Percentiles rank a stretch among this genome's conserved stretches.
These are phyloP conservation scores for Corythornis cristatus DNA, from an alignment of 2,113 vertebrate genomes.

Conservation along the genomic window DNA sequence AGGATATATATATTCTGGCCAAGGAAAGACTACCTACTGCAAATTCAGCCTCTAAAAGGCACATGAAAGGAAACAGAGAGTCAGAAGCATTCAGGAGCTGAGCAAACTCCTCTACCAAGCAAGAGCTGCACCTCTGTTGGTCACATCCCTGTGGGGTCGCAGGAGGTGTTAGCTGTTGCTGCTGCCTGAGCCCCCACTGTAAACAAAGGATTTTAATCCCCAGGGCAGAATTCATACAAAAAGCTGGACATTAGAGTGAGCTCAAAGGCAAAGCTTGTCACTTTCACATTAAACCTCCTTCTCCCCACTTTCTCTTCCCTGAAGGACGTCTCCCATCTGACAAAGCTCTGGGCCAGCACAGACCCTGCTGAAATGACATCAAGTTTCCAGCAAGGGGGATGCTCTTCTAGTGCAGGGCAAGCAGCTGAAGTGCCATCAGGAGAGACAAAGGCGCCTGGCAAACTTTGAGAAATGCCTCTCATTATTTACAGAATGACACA, in stretches of 20 bases:
- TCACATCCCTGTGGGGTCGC: neutral
- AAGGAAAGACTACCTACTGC: neutral
- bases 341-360: neutral
- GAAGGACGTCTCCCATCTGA: neutral
- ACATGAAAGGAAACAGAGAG: neutral
- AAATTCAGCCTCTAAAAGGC: neutral
- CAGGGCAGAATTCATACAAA: neutral
- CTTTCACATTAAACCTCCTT: neutral
- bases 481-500: constrained; percentile 63
- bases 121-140: neutral
- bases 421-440: constrained; percentile 14
- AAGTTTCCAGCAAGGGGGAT: neutral
- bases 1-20: neutral
- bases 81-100: neutral
- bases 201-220: constrained; percentile 1
- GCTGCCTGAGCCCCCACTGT: neutral
- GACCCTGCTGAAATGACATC: neutral
- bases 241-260: neutral
- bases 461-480: constrained; percentile 70
- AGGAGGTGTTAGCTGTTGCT: neutral
- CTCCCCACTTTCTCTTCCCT: neutral
- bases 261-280: neutral
- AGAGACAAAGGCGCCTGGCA: constrained; percentile 54
- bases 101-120: neutral
- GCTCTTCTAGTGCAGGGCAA: neutral